Evolutionary conservation across 1,140 invertebrate genomes (phyloP).

Genomic region (Tetramorium parvispinum): DNA sequence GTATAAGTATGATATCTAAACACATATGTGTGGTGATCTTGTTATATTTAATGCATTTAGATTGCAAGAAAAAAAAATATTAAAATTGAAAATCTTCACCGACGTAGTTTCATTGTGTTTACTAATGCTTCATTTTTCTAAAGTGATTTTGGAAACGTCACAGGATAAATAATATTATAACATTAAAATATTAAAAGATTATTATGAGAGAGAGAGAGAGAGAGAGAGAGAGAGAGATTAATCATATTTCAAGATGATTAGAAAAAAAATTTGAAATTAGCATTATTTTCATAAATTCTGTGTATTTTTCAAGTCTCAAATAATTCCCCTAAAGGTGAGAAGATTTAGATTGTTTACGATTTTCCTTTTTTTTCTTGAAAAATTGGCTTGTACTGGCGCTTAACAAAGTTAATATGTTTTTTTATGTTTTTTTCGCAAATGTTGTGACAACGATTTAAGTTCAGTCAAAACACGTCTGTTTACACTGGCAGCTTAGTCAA

Average conservation of each 20-base stretch:
- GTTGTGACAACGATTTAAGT: constrained; percentile 30
- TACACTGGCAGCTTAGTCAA: background rate
- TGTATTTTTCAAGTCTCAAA: background rate
- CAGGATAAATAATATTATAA: background rate
- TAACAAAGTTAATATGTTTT: background rate
- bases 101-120: background rate
- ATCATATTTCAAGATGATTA: no score
- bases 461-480: background rate
- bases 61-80: background rate
- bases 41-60: background rate
- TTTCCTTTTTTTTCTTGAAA: background rate
- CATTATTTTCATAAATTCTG: background rate
- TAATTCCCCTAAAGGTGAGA: background rate
- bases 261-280: no score
- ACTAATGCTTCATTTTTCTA: background rate
- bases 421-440: constrained; percentile 1
- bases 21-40: no score
- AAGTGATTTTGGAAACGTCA: background rate
- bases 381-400: background rate
- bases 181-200: background rate
- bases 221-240: no score
- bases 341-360: background rate
- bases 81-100: background rate
- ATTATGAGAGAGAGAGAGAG: no score
- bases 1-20: background rate